Evolutionary conservation across 2,113 vertebrate genomes (phyloP).

Genomic region (Hydropotes inermis): DNA sequence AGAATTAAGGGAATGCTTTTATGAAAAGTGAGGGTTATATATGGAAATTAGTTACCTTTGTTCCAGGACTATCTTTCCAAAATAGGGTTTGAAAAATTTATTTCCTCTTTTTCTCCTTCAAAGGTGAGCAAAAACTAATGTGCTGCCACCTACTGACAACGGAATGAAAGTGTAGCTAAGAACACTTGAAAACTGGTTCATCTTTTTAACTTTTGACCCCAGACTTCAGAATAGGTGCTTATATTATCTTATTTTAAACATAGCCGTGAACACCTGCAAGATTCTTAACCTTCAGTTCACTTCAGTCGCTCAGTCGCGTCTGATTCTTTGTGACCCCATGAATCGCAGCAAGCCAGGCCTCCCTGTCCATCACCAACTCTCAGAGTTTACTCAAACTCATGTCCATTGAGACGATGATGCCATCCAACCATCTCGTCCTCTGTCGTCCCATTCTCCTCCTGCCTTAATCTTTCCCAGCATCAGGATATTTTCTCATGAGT

Average conservation of each 20-base stretch:
- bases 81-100: background rate
- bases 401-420: background rate
- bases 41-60: background rate
- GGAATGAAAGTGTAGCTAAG: background rate
- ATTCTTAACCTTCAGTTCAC: background rate
- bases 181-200: background rate
- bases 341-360: background rate
- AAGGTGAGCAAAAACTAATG: background rate
- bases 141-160: conserved; percentile 65
- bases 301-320: background rate
- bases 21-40: background rate
- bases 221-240: background rate
- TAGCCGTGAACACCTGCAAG: background rate
- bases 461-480: background rate
- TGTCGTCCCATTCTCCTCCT: background rate
- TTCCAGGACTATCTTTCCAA: background rate
- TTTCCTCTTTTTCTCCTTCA: background rate
- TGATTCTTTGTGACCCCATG: accelerated
- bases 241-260: background rate
- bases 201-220: background rate
- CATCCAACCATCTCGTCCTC: background rate
- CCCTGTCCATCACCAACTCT: background rate
- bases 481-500: background rate
- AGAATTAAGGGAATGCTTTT: background rate
- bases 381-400: background rate